phyloP scores from a whole-genome alignment of 1,140 invertebrate genomes.

The Philopotamus ludificatus region DNA sequence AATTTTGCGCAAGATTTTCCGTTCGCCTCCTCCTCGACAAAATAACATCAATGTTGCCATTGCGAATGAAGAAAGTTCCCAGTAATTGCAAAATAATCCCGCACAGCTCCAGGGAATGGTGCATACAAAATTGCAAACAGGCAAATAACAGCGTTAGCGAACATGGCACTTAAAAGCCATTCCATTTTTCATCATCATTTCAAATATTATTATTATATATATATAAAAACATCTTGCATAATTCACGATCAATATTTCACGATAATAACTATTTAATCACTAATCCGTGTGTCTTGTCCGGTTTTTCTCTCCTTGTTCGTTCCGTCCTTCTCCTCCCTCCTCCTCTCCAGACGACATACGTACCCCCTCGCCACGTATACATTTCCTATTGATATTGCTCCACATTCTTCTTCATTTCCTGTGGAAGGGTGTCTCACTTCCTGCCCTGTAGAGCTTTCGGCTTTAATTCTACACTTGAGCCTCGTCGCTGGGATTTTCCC shows the following conservation, averaged over 20 bases:
- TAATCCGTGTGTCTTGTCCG: too few relatives aligned
- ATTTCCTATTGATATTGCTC: slow-evolving; percentile 42
- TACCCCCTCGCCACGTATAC: slow-evolving; percentile 36
- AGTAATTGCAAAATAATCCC: slow-evolving; percentile 36
- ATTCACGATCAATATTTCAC: too few relatives aligned
- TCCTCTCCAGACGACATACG: slow-evolving; percentile 10
- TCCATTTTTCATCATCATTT: too few relatives aligned
- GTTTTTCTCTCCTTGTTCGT: too few relatives aligned
- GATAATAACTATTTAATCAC: too few relatives aligned
- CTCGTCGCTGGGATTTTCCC: slow-evolving; percentile 1
- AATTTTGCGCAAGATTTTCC: too few relatives aligned
- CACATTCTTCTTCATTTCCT: slow-evolving; percentile 42
- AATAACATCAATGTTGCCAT: too few relatives aligned
- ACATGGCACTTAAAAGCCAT: too few relatives aligned
- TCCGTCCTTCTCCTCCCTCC: too few relatives aligned
- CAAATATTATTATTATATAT: too few relatives aligned
- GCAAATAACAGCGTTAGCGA: slow-evolving; percentile 14
- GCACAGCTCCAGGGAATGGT: slow-evolving; percentile 9
- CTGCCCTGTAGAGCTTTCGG: slow-evolving; percentile 15
- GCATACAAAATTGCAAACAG: slow-evolving; percentile 30
- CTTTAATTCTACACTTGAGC: slow-evolving; percentile 14
- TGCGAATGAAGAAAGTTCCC: slow-evolving; percentile 25
- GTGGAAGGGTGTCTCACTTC: slow-evolving; percentile 36
- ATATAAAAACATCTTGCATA: too few relatives aligned
- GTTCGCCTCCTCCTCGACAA: too few relatives aligned